phyloP scores from a whole-genome alignment of 1,140 invertebrate genomes.

The Papilio dardanus region DNA sequence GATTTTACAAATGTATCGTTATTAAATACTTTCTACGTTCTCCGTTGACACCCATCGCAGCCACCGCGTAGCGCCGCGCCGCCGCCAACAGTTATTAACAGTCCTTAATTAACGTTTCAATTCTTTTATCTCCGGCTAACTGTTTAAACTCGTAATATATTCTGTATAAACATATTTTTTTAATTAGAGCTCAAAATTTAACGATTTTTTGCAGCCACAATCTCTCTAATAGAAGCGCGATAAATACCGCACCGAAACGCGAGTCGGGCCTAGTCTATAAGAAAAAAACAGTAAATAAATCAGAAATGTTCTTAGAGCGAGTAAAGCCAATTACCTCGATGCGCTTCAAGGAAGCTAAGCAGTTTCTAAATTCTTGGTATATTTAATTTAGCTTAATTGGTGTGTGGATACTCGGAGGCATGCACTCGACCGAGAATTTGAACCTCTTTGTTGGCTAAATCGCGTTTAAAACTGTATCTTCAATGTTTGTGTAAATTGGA shows the following conservation, averaged over 20 bases:
- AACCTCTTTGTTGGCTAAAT: conserved; percentile 72
- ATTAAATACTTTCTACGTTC: conserved; percentile 16
- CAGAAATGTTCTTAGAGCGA: conserved; percentile 69
- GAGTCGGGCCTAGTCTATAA: conserved; percentile 43
- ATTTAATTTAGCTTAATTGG: conserved; percentile 81
- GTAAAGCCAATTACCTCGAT: conserved; percentile 80
- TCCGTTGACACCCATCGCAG: not conserved
- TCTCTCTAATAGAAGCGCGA: conserved; percentile 20
- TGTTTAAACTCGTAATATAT: conserved; percentile 7
- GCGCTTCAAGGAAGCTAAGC: conserved; percentile 80
- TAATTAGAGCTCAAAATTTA: conserved; percentile 24
- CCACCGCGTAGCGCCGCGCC: no score
- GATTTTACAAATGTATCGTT: conserved; percentile 30
- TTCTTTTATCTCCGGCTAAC: conserved; percentile 4
- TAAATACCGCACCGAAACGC: conserved; percentile 43
- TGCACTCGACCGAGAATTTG: conserved; percentile 72
- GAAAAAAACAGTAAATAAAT: conserved; percentile 71
- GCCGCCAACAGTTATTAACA: not conserved
- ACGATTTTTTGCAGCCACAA: not conserved
- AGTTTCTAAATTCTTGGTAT: conserved; percentile 82
- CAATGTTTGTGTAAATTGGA: conserved; percentile 22
- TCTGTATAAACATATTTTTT: conserved; percentile 4
- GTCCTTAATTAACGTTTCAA: conserved; percentile 14
- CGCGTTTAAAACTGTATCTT: conserved; percentile 65
- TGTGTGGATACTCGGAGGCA: conserved; percentile 68